phyloP scores from a whole-genome alignment of 2,797 vertebrate genomes.

The Clarias platycephalus region DNA sequence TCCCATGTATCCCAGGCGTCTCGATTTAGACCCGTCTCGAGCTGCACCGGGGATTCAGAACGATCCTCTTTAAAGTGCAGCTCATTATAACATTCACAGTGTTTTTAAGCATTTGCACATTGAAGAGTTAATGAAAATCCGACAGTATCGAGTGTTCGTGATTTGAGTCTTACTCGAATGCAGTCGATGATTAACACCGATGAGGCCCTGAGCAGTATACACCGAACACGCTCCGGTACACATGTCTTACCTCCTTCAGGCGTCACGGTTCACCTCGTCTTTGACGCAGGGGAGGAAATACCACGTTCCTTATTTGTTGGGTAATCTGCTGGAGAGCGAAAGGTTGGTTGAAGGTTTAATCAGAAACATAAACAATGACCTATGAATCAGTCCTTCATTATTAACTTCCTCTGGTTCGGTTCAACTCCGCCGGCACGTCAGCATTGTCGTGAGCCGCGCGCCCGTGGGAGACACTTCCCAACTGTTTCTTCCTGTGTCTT shows the following conservation, averaged over 20 bases:
- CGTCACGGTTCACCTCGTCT: not conserved
- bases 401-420: slow-evolving; percentile 4
- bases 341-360: not conserved
- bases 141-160: not conserved
- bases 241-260: not conserved
- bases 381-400: slow-evolving; percentile 9
- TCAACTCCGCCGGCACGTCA: not conserved
- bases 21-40: slow-evolving; percentile 31
- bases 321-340: not conserved
- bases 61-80: slow-evolving; percentile 1
- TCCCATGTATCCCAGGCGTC: slow-evolving; percentile 17
- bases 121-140: not conserved
- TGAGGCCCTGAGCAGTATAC: not conserved
- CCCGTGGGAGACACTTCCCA: not conserved
- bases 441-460: not conserved
- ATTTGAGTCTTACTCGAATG: not conserved
- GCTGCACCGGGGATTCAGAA: slow-evolving; percentile 17
- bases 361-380: slow-evolving; percentile 24
- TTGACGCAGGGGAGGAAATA: not conserved
- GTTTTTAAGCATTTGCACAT: not conserved
- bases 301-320: not conserved
- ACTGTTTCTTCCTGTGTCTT: slow-evolving; percentile 24
- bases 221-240: not conserved
- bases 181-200: not conserved
- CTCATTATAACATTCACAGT: slow-evolving; percentile 18